Percentiles rank a stretch among this genome's conserved stretches.
phyloP scores from a whole-genome alignment of 2,113 vertebrate species.

The Solea solea region DNA sequence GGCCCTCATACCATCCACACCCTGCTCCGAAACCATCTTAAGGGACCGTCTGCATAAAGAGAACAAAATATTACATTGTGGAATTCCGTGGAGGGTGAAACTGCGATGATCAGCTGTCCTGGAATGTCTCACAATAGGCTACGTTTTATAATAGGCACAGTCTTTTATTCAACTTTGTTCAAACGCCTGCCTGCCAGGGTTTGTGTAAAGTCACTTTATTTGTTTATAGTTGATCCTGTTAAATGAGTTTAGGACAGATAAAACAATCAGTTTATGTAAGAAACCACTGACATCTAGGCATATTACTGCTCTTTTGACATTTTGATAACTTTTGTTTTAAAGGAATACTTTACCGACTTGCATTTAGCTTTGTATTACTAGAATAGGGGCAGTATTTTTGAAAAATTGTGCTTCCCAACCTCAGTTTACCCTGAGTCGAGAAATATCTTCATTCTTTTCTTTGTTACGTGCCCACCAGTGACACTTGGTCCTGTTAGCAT shows the following conservation, averaged over 20 bases:
- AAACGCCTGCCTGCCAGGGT: conserved; percentile 8
- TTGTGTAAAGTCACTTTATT: neutral
- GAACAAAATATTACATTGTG: conserved; percentile 59
- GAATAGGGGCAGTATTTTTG: no score
- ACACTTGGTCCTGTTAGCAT: no score
- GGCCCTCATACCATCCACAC: conserved; percentile 33
- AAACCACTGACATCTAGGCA: neutral
- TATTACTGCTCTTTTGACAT: neutral
- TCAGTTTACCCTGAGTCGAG: no score
- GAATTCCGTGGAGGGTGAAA: conserved; percentile 27
- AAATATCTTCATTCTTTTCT: no score
- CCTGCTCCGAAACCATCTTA: conserved; percentile 36
- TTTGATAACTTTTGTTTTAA: neutral
- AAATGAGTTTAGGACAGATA: neutral
- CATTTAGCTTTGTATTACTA: no score
- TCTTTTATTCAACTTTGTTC: conserved; percentile 14
- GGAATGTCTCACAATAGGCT: conserved; percentile 61
- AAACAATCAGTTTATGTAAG: conserved; percentile 11
- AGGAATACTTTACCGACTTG: no score
- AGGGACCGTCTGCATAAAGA: conserved; percentile 33
- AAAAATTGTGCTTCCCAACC: no score
- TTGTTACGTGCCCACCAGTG: no score
- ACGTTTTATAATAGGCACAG: conserved; percentile 11
- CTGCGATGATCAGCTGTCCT: conserved; percentile 47
- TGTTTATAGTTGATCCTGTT: neutral